A percentile compares a stretch with the other conserved stretches of the same genome.
phyloP scores from a whole-genome alignment of 2,888 invertebrate genomes.

The Elmis aenea region DNA sequence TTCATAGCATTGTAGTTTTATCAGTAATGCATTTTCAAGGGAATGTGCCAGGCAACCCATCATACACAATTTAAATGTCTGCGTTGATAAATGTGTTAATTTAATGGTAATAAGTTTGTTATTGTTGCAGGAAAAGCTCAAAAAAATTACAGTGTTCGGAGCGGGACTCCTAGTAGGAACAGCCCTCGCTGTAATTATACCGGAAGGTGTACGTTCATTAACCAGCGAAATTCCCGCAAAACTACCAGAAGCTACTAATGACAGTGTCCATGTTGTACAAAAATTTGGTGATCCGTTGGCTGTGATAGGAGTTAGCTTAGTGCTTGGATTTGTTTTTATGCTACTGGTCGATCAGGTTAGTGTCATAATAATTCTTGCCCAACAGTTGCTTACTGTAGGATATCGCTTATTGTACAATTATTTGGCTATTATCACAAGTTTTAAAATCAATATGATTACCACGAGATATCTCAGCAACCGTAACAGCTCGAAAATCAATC shows the following conservation, averaged over 20 bases:
- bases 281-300: constrained; percentile 61
- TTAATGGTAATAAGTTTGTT: constrained; percentile 6
- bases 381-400: too few relatives aligned
- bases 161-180: constrained; percentile 97
- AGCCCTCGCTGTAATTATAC: constrained; percentile 95
- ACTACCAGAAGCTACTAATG: constrained; percentile 32
- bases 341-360: constrained; percentile 81
- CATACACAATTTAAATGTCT: constrained; percentile 3
- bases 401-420: too few relatives aligned
- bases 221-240: constrained; percentile 35
- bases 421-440: too few relatives aligned
- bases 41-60: too few relatives aligned
- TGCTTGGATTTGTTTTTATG: constrained; percentile 97
- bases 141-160: constrained; percentile 90
- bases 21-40: too few relatives aligned
- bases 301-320: constrained; percentile 86
- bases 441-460: too few relatives aligned
- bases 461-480: too few relatives aligned
- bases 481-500: too few relatives aligned
- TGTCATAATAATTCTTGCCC: background rate
- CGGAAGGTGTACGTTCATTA: constrained; percentile 91
- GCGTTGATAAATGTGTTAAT: too few relatives aligned
- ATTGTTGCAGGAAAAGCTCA: constrained; percentile 76
- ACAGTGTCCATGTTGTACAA: constrained; percentile 45
- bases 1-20: too few relatives aligned